Percentiles rank a stretch among this genome's conserved stretches.
phyloP scores from a whole-genome alignment of 2,888 invertebrate species.

The Cordilura impudica region DNA sequence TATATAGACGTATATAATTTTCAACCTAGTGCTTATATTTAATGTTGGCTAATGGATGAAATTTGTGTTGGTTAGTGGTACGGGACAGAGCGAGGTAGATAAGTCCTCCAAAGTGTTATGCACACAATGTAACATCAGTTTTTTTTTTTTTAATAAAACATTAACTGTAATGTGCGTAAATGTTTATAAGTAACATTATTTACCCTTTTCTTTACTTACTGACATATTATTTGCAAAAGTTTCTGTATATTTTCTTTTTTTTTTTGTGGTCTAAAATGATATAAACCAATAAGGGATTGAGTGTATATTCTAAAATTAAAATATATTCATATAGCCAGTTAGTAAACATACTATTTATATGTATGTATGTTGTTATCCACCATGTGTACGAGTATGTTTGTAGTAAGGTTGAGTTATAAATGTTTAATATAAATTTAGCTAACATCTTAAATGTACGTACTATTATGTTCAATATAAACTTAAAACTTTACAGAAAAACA shows the following conservation, averaged over 20 bases:
- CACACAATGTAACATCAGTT: not conserved
- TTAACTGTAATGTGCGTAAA: conserved; percentile 44
- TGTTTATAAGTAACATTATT: conserved; percentile 34
- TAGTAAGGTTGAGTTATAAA: not conserved
- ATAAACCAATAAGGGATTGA: not conserved
- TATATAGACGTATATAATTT: too few relatives aligned
- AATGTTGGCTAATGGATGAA: not conserved
- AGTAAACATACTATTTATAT: too few relatives aligned
- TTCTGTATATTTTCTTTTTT: too few relatives aligned
- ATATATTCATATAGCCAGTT: not conserved
- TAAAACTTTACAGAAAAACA: not conserved
- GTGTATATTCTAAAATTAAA: not conserved
- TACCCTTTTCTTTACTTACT: conserved; percentile 9
- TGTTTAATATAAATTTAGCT: not conserved
- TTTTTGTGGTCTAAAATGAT: not conserved
- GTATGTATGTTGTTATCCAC: not conserved
- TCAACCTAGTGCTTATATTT: not conserved
- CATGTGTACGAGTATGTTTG: not conserved
- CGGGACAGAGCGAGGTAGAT: not conserved
- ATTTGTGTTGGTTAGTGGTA: not conserved
- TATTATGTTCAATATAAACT: conserved; percentile 22
- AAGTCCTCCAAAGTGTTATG: not conserved
- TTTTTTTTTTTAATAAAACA: conserved; percentile 39
- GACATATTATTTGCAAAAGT: not conserved
- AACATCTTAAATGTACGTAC: conserved; percentile 11